Evolutionary conservation across 2,888 invertebrate species (phyloP).

Genomic region (Anoplius nigerrimus): DNA sequence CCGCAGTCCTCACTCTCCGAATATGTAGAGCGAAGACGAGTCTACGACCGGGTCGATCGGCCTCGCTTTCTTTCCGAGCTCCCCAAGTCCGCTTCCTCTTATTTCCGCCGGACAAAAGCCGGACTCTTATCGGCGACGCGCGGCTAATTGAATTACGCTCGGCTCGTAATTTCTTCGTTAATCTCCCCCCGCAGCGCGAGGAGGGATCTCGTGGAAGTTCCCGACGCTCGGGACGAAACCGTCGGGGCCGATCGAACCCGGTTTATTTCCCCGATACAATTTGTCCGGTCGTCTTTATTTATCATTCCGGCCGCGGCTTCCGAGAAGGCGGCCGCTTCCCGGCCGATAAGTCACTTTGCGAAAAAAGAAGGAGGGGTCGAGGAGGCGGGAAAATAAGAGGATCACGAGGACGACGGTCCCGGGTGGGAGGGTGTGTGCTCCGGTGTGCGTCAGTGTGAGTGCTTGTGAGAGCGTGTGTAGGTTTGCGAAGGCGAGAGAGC

Average conservation of each 20-base stretch:
- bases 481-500: slow-evolving; percentile 16
- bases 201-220: not conserved
- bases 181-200: slow-evolving; percentile 3
- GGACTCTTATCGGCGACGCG: too few relatives aligned
- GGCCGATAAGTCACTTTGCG: slow-evolving; percentile 4
- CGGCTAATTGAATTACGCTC: slow-evolving; percentile 50
- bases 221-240: slow-evolving; percentile 3
- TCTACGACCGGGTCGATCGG: too few relatives aligned
- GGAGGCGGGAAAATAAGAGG: not conserved
- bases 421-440: too few relatives aligned
- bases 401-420: slow-evolving; percentile 14
- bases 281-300: slow-evolving; percentile 61
- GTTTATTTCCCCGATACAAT: slow-evolving; percentile 55
- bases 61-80: too few relatives aligned
- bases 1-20: too few relatives aligned
- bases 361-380: not conserved
- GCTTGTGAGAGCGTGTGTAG: slow-evolving; percentile 22
- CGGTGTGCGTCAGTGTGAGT: too few relatives aligned
- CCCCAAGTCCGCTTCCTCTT: too few relatives aligned
- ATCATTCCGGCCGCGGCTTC: slow-evolving; percentile 46
- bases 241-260: not conserved
- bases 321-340: slow-evolving; percentile 31
- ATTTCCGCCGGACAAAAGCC: too few relatives aligned
- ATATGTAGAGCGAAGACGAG: too few relatives aligned
- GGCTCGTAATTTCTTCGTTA: slow-evolving; percentile 38